A percentile compares a stretch with the other conserved stretches of the same genome.
phyloP scores from a whole-genome alignment of 1,140 invertebrate species.

The Drosophila pruinosa region DNA sequence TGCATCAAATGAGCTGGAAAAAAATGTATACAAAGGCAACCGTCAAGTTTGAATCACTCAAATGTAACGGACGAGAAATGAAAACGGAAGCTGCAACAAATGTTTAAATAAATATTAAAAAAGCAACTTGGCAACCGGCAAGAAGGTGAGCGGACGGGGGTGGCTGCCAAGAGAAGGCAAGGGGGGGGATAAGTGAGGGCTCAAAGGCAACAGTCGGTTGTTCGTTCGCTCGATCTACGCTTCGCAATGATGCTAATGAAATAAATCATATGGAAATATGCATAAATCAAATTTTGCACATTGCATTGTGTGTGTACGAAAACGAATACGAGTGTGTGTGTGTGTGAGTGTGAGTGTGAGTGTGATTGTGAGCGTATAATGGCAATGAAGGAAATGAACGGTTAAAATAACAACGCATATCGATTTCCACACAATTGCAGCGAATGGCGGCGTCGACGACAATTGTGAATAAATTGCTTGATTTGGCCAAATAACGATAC shows the following conservation, averaged over 20 bases:
- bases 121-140: constrained; percentile 35
- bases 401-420: constrained; percentile 80
- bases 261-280: constrained; percentile 81
- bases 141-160: too few species aligned
- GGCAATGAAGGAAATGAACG: constrained; percentile 72
- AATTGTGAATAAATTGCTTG: constrained; percentile 80
- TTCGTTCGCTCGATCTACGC: too few species aligned
- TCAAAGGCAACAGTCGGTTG: constrained; percentile 38
- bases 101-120: constrained; percentile 81
- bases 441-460: constrained; percentile 51
- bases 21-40: constrained; percentile 78
- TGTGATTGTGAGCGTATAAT: constrained; percentile 44
- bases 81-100: constrained; percentile 79
- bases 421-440: constrained; percentile 79
- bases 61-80: constrained; percentile 80
- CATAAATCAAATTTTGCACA: constrained; percentile 74
- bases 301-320: constrained; percentile 22
- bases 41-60: constrained; percentile 80
- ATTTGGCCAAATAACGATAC: constrained; percentile 66
- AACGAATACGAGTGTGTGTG: too few species aligned
- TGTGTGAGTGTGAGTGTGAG: background rate
- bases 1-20: constrained; percentile 78
- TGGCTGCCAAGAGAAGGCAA: too few species aligned
- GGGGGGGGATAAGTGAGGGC: too few species aligned
- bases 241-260: constrained; percentile 72